Percentiles rank a stretch among this genome's conserved stretches.
Evolutionary conservation across 2,888 invertebrate species (phyloP).

Genomic region (Nomada fabriciana): DNA sequence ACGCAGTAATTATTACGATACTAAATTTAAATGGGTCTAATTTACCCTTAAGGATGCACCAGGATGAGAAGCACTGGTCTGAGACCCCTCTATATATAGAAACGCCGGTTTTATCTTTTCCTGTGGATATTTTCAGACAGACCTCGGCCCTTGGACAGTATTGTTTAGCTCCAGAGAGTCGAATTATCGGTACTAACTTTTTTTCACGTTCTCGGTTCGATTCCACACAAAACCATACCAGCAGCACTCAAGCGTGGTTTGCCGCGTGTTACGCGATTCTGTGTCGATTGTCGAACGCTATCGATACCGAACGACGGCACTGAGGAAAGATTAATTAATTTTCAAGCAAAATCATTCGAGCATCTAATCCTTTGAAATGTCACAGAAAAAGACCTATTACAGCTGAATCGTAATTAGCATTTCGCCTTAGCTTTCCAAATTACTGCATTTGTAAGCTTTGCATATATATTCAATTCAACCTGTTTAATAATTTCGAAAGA

Average conservation of each 20-base stretch:
- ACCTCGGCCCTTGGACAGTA: slow-evolving; percentile 61
- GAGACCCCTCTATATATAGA: slow-evolving; percentile 72
- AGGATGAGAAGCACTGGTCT: slow-evolving; percentile 68
- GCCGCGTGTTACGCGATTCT: not conserved
- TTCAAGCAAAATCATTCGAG: slow-evolving; percentile 21
- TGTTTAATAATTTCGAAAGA: too few species aligned
- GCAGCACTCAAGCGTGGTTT: not conserved
- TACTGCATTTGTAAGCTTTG: too few species aligned
- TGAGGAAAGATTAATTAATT: not conserved
- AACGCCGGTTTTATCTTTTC: slow-evolving; percentile 74
- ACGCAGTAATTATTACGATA: too few species aligned
- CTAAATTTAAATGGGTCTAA: slow-evolving; percentile 8
- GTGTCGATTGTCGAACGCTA: slow-evolving; percentile 12
- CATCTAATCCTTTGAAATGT: not conserved
- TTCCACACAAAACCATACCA: not conserved
- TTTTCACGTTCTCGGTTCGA: slow-evolving; percentile 22
- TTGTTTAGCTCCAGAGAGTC: slow-evolving; percentile 62
- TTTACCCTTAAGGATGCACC: slow-evolving; percentile 43
- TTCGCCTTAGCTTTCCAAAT: too few species aligned
- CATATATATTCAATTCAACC: too few species aligned
- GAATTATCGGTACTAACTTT: slow-evolving; percentile 29
- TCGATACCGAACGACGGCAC: slow-evolving; percentile 14
- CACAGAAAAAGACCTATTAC: too few species aligned
- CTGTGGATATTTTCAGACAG: slow-evolving; percentile 71
- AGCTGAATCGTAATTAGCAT: too few species aligned